Base-by-base conservation (phyloP, 2,888 invertebrate genomes). In the Hirtodrosophila histrioides region DNA sequence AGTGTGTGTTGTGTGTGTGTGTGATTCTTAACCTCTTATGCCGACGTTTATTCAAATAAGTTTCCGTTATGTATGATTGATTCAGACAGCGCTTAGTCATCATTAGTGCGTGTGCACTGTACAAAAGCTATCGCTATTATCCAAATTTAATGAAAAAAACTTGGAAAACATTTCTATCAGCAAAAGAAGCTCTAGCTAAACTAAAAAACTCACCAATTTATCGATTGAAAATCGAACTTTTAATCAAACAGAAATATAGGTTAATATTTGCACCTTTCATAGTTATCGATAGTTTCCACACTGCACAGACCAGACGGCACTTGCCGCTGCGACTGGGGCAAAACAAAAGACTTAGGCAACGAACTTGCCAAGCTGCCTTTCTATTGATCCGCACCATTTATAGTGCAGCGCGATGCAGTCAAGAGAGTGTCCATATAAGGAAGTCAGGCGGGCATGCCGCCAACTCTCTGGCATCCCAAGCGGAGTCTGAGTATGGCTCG, bases 11-110 rank as follows among this genome's bases (percentile, higher is more conserved):
- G 33, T 29, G 23, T 31, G 24, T 24, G 29, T 6, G 35, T 37
- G 35, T 40, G 23, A 17, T 17, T 45, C 36, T 37, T 43, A 31
- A 7, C 31, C 31, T 31, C 31, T 8, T 31, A 31, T 8, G 23
- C 8, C 37, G 11, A 24, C 45, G 31, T 50, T 54, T 63, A 75
- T 75, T 44, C 36, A 62, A 77, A 73, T 70, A 62, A 49, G 53
- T 77, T 70, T 60, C 76, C 76, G 76, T 74, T 76, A 77, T 53
- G 33, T 64, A 12, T 61, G 75, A 69, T 75, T 69, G 63, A 72
- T 63, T 72, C 43, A 39, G 44, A 35, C 27, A 11, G 41, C 50
- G 66, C 64, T 76, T 75, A 75, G 76, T 69, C 76, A 75, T 63
- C 60, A 27, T 58, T 49, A 40, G 23, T 29, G 45, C 37, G 54